Conservation (phyloP, 2,888 invertebrate species). For the Heliothis peltigera region DNA sequence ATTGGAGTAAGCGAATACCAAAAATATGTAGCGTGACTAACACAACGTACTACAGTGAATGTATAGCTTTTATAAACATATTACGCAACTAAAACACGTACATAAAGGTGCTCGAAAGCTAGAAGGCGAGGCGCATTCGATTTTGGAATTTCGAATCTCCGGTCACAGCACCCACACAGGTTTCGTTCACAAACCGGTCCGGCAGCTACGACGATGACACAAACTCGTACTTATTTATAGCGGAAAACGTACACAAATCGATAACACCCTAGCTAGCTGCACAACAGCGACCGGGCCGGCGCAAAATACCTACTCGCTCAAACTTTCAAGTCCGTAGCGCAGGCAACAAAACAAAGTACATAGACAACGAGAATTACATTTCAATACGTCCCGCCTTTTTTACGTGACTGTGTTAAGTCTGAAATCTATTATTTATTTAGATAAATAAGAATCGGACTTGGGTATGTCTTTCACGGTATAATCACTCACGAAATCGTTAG, state of each 20-base stretch:
- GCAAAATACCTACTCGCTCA: conserved; percentile 65
- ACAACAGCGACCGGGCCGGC: conserved; percentile 66
- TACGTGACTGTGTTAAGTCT: conserved; percentile 62
- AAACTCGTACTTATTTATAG: conserved; percentile 87
- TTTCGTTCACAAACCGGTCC: conserved; percentile 84
- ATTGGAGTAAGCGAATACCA: conserved; percentile 16
- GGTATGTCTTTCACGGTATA: conserved; percentile 62
- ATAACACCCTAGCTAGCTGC: conserved; percentile 78
- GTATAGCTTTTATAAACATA: conserved; percentile 66
- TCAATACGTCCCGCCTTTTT: conserved; percentile 74
- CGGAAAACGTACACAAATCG: conserved; percentile 87
- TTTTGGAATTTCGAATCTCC: conserved; percentile 78
- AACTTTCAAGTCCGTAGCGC: conserved; percentile 66
- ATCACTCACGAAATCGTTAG: conserved; percentile 71
- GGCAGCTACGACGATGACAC: conserved; percentile 79
- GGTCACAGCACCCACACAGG: conserved; percentile 80
- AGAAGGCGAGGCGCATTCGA: conserved; percentile 61
- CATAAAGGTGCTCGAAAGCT: conserved; percentile 69
- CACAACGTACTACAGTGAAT: conserved; percentile 55
- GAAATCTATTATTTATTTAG: conserved; percentile 47
- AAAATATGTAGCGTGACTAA: conserved; percentile 59
- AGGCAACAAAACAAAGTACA: conserved; percentile 61
- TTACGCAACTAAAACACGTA: conserved; percentile 78
- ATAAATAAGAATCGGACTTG: conserved; percentile 41
- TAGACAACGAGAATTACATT: conserved; percentile 44